phyloP scores from a whole-genome alignment of 2,797 vertebrate species.

The Phylloscopus collybita region DNA sequence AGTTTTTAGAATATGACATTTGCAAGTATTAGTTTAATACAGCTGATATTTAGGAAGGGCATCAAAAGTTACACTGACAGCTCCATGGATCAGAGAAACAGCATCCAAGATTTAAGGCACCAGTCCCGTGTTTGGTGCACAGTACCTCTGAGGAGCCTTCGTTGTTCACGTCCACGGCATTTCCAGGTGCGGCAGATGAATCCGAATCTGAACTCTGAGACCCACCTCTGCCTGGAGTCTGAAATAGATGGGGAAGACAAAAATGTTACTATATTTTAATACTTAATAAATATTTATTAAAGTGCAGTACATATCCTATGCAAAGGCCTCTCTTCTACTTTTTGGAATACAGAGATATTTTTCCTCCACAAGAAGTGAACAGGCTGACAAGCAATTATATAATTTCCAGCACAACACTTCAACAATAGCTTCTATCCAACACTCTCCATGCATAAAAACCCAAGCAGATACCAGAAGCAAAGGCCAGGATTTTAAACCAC shows the following conservation, averaged over 20 bases:
- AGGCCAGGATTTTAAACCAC: not conserved
- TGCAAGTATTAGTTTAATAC: not conserved
- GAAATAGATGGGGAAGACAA: conserved; percentile 7
- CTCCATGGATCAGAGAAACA: not conserved
- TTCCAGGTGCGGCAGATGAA: conserved; percentile 85
- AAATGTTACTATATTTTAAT: not conserved
- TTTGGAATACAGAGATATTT: not conserved
- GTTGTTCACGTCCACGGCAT: conserved; percentile 86
- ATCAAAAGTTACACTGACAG: not conserved
- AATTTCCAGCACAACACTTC: not conserved
- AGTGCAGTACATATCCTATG: not conserved
- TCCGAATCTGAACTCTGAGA: conserved; percentile 94
- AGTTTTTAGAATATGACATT: not conserved
- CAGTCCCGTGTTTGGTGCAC: not conserved
- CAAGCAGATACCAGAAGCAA: conserved; percentile 2
- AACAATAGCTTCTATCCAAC: conserved; percentile 4
- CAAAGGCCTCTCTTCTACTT: not conserved
- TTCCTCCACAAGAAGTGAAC: not conserved
- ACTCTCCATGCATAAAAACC: not conserved
- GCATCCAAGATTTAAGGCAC: not conserved
- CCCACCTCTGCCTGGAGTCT: conserved; percentile 97
- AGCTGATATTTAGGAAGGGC: not conserved
- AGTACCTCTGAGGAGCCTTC: conserved; percentile 96
- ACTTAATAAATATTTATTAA: not conserved
- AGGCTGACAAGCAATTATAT: not conserved